These are phyloP conservation scores for Aleiodes alternator DNA, from an alignment of 2,888 invertebrate genomes.

Conservation along the genomic window DNA sequence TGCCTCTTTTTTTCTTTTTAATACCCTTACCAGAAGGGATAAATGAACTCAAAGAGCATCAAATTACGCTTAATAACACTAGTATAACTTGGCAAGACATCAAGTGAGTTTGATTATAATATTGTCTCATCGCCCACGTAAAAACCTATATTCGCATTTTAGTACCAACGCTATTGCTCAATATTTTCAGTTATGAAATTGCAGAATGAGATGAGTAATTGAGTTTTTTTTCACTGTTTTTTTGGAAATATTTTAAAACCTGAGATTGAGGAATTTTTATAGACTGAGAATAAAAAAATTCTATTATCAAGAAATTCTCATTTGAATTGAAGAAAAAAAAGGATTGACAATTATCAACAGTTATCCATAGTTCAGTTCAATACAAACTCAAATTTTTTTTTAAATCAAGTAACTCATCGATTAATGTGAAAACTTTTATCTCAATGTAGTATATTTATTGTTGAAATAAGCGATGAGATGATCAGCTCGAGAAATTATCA, in stretches of 20 bases:
- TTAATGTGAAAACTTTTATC: too few species aligned
- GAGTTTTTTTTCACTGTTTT: background rate
- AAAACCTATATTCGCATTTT: slow-evolving; percentile 40
- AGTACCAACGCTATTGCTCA: slow-evolving; percentile 10
- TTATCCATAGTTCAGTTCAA: too few species aligned
- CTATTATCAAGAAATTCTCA: too few species aligned
- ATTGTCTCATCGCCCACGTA: slow-evolving; percentile 35
- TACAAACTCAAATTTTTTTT: too few species aligned
- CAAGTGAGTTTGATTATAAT: slow-evolving; percentile 39
- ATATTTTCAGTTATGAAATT: background rate
- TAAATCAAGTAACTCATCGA: too few species aligned
- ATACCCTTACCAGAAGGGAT: slow-evolving; percentile 22
- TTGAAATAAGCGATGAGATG: too few species aligned
- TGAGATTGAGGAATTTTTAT: background rate
- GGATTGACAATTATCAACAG: too few species aligned
- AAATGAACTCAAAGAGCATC: background rate
- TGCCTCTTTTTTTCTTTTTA: background rate
- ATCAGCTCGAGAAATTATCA: too few species aligned
- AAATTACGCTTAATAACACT: slow-evolving; percentile 15
- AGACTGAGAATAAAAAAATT: too few species aligned
- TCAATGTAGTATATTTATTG: too few species aligned
- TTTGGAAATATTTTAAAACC: slow-evolving; percentile 19
- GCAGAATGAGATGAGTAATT: too few species aligned
- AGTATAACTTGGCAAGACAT: slow-evolving; percentile 40
- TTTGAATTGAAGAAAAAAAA: too few species aligned